These are phyloP conservation scores for Nipponia nippon DNA, from an alignment of 2,113 vertebrate genomes.

Conservation along the genomic window DNA sequence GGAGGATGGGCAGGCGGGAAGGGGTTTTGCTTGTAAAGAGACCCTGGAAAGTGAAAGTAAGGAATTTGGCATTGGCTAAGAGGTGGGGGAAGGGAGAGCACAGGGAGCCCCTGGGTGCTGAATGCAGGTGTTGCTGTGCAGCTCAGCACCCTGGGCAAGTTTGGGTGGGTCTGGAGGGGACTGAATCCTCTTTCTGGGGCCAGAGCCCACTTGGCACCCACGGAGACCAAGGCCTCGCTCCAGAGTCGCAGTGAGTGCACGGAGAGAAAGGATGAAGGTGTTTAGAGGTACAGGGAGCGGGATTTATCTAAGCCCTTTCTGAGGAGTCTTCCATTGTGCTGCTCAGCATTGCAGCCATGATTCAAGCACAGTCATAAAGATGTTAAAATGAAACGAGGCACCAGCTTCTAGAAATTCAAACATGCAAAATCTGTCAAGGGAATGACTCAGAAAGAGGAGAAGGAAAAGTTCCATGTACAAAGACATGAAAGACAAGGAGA, in stretches of 20 bases:
- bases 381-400: background rate
- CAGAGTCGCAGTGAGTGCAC: background rate
- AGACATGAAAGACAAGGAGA: background rate
- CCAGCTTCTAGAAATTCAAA: background rate
- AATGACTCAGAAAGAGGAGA: background rate
- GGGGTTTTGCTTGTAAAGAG: background rate
- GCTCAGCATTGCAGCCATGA: background rate
- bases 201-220: background rate
- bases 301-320: background rate
- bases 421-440: background rate
- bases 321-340: background rate
- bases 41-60: background rate
- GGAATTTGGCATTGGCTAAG: background rate
- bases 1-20: background rate
- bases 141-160: background rate
- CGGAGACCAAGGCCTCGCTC: background rate
- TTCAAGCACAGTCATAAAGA: background rate
- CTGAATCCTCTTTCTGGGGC: background rate
- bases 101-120: background rate
- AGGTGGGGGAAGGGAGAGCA: background rate
- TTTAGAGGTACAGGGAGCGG: background rate
- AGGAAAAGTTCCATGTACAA: background rate
- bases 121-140: background rate
- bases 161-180: background rate
- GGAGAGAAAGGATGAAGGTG: background rate